These are phyloP conservation scores for Prosopocoilus inquinatus DNA, from an alignment of 2,888 invertebrate species.

Conservation along the genomic window DNA sequence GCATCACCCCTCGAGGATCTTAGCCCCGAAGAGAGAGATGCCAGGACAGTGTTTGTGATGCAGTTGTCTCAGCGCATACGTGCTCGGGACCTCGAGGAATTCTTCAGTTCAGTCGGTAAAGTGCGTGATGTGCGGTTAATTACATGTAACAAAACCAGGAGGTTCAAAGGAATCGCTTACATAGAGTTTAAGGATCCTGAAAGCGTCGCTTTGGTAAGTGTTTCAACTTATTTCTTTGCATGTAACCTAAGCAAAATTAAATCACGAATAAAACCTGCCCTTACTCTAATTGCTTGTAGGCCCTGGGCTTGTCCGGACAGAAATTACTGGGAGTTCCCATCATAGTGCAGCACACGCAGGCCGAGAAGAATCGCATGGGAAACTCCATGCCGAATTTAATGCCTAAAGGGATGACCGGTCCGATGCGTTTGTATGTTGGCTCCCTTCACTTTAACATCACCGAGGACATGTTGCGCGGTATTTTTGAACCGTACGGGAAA, in stretches of 20 bases:
- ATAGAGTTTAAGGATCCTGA: constrained; percentile 98
- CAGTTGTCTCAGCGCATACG: constrained; percentile 93
- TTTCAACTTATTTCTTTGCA: too few relatives aligned
- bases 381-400: constrained; percentile 81
- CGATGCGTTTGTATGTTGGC: constrained; percentile 96
- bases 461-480: constrained; percentile 97
- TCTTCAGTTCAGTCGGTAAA: constrained; percentile 98
- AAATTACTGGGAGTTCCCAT: constrained; percentile 94
- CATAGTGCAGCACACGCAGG: constrained; percentile 96
- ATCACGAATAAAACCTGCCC: too few relatives aligned
- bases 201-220: constrained; percentile 86
- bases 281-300: constrained; percentile 62
- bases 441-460: constrained; percentile 98
- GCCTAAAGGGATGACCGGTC: constrained; percentile 87
- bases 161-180: constrained; percentile 99
- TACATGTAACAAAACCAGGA: constrained; percentile 96
- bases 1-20: constrained; percentile 68
- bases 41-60: constrained; percentile 99
- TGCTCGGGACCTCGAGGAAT: constrained; percentile 94
- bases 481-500: constrained; percentile 98
- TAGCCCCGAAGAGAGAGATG: constrained; percentile 96
- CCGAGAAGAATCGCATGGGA: constrained; percentile 90
- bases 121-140: constrained; percentile 97
- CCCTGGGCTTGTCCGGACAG: constrained; percentile 93
- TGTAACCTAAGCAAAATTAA: too few relatives aligned